Conservation (phyloP, 2,113 vertebrate genomes). For the Spea multiplicata region DNA sequence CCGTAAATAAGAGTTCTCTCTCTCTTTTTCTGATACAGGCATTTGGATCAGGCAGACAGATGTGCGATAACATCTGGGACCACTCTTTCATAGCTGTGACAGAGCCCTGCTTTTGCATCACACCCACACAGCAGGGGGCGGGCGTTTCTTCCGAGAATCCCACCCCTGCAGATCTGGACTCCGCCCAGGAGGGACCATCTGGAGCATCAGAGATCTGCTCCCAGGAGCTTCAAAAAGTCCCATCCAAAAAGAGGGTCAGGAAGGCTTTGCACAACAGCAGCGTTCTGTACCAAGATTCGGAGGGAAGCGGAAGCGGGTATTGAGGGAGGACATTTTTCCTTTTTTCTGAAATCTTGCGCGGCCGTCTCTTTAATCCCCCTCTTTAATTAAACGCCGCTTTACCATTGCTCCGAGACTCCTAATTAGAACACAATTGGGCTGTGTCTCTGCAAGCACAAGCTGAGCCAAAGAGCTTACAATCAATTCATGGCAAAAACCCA, state of each 20-base stretch:
- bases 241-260: neutral
- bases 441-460: slow-evolving; percentile 26
- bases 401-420: neutral
- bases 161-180: slow-evolving; percentile 12
- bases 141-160: neutral
- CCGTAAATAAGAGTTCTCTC: too few species aligned
- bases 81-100: slow-evolving; percentile 4
- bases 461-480: slow-evolving; percentile 18
- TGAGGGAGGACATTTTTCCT: neutral
- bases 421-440: slow-evolving; percentile 5
- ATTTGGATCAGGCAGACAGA: slow-evolving; percentile 15
- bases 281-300: neutral
- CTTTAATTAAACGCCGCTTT: neutral
- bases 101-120: slow-evolving; percentile 11
- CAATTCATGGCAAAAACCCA: too few species aligned
- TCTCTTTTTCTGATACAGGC: slow-evolving; percentile 7
- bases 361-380: neutral
- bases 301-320: slow-evolving; percentile 25
- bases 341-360: neutral
- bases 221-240: slow-evolving; percentile 8
- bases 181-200: slow-evolving; percentile 6
- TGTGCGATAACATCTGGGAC: slow-evolving; percentile 31
- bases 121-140: slow-evolving; percentile 3
- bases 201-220: slow-evolving; percentile 15
- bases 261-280: neutral